A percentile compares a stretch with the other conserved stretches of the same genome.
Conservation (phyloP, 1,140 invertebrate genomes). For the Pseudobourletiella spinata region DNA sequence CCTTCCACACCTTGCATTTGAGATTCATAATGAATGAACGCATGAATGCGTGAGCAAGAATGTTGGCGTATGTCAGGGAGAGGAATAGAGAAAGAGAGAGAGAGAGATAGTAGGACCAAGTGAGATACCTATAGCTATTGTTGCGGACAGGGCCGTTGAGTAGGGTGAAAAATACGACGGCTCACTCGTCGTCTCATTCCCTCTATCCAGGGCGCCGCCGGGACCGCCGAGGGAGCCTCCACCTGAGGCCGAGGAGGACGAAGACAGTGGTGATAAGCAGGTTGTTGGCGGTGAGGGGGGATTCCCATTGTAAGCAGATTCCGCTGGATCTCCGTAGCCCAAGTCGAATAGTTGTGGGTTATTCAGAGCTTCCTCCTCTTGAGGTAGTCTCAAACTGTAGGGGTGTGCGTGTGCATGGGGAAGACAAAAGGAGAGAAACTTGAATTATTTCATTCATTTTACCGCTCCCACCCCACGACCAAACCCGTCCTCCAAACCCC, state of each 20-base stretch:
- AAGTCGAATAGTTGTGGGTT: neutral
- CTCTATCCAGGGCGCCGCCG: neutral
- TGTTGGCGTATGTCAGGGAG: too few species aligned
- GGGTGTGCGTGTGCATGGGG: too few species aligned
- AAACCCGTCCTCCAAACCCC: too few species aligned
- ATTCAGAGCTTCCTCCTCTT: conserved; percentile 6
- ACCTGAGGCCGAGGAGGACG: conserved; percentile 10
- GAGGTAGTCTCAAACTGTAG: conserved; percentile 21
- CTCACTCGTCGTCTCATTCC: conserved; percentile 41
- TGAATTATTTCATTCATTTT: neutral
- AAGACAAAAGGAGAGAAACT: neutral
- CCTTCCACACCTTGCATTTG: too few species aligned
- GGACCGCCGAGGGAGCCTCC: neutral
- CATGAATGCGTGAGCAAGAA: too few species aligned
- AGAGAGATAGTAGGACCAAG: too few species aligned
- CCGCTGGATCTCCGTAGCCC: neutral
- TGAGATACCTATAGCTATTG: conserved; percentile 69
- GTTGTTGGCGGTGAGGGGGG: conserved; percentile 31
- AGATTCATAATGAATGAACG: too few species aligned
- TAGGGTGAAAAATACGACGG: conserved; percentile 65
- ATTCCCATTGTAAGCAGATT: neutral
- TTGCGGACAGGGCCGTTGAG: conserved; percentile 72
- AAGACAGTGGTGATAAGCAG: conserved; percentile 30
- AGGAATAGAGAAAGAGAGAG: too few species aligned
- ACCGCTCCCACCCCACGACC: too few species aligned